These are phyloP conservation scores for Cheiracanthium punctorium DNA, from an alignment of 2,888 invertebrate species.

Conservation along the genomic window DNA sequence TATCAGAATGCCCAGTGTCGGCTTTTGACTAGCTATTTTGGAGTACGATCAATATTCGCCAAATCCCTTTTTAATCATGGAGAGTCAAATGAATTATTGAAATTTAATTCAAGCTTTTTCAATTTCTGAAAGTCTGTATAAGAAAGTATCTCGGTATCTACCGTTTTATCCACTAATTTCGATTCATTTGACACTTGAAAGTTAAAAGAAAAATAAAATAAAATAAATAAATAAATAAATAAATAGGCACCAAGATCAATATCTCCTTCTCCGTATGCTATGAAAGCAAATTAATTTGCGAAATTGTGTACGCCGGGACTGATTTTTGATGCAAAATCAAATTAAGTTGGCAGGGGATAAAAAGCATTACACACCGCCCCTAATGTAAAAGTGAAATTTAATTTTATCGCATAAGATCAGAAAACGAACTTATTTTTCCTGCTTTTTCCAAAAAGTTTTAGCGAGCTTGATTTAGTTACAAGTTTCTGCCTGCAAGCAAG, in stretches of 20 bases:
- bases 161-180: background rate
- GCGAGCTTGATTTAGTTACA: background rate
- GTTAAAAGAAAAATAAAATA: background rate
- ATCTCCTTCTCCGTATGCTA: background rate
- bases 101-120: too few relatives aligned
- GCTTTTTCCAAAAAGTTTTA: background rate
- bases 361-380: background rate
- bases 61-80: too few relatives aligned
- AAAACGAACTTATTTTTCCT: background rate
- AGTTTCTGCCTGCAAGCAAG: background rate
- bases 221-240: background rate
- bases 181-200: background rate
- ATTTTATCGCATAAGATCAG: conserved; percentile 4
- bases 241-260: background rate
- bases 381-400: background rate
- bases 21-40: too few relatives aligned
- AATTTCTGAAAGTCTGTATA: too few relatives aligned
- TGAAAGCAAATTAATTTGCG: conserved; percentile 2
- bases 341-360: background rate
- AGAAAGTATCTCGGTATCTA: too few relatives aligned
- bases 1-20: too few relatives aligned
- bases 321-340: conserved; percentile 18
- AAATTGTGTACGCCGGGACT: background rate
- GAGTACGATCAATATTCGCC: too few relatives aligned
- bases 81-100: too few relatives aligned